phyloP scores from a whole-genome alignment of 2,113 vertebrate genomes.

The Stigmatopora argus region DNA sequence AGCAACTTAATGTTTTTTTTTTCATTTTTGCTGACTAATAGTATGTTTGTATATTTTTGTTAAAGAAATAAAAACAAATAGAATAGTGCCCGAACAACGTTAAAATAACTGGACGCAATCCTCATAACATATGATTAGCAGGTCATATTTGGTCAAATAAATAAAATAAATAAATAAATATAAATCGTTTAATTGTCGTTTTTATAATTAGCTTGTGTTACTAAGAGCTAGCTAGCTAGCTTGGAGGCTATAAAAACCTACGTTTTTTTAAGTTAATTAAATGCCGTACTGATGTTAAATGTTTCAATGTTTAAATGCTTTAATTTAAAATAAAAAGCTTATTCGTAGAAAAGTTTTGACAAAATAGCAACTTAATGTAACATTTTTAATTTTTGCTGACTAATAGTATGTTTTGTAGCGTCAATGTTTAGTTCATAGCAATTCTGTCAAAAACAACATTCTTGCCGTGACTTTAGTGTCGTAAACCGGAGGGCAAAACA shows the following conservation, averaged over 20 bases:
- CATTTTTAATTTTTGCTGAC: neutral
- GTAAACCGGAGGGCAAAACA: neutral
- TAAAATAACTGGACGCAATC: too few relatives aligned
- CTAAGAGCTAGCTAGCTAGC: too few relatives aligned
- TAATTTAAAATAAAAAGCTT: neutral
- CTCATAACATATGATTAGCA: too few relatives aligned
- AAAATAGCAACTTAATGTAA: neutral
- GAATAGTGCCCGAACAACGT: too few relatives aligned
- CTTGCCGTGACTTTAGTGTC: neutral
- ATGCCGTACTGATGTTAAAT: neutral
- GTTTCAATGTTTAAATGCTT: neutral
- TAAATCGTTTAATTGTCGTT: too few relatives aligned
- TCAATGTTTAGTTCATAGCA: neutral
- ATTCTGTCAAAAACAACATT: neutral
- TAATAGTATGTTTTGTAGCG: neutral
- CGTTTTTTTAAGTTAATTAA: too few relatives aligned
- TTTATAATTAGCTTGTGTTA: too few relatives aligned
- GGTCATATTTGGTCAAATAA: too few relatives aligned
- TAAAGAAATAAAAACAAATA: too few relatives aligned
- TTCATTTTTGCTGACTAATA: neutral
- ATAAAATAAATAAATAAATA: too few relatives aligned
- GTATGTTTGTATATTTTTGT: too few relatives aligned
- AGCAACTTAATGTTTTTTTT: neutral
- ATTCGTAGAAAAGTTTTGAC: neutral
- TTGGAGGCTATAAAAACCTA: too few relatives aligned